Conservation (phyloP, 2,113 vertebrate genomes). For the Ptilonorhynchus violaceus region DNA sequence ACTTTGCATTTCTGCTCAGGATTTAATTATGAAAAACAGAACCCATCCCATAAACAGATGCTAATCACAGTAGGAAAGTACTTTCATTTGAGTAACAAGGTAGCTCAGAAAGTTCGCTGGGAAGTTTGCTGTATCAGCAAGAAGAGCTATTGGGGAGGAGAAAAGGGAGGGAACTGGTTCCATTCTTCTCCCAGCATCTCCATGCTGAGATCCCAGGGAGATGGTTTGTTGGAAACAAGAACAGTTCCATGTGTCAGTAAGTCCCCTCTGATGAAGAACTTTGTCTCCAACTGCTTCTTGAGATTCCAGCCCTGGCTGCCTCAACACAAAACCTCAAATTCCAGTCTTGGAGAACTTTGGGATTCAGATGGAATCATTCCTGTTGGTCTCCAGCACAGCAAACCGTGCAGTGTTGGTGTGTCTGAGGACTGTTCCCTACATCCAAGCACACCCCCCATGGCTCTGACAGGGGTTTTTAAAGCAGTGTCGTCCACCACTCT, state of each 20-base stretch:
- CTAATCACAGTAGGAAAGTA: conserved; percentile 62
- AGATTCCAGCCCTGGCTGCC: neutral
- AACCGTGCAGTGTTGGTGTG: neutral
- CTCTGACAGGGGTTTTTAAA: neutral
- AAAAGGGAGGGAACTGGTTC: neutral
- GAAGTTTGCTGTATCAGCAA: neutral
- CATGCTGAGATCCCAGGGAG: neutral
- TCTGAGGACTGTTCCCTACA: neutral
- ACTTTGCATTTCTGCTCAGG: conserved; percentile 67
- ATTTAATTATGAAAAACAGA: conserved; percentile 74
- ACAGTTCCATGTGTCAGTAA: neutral
- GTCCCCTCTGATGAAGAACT: neutral
- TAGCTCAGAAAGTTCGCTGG: conserved; percentile 46
- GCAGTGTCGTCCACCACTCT: neutral
- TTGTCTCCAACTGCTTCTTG: rapidly evolving
- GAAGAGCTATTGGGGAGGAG: neutral
- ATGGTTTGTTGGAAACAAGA: neutral
- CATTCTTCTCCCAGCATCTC: neutral
- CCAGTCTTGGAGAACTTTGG: neutral
- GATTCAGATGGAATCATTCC: neutral
- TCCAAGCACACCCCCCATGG: neutral
- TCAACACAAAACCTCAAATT: neutral
- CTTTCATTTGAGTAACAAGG: conserved; percentile 53
- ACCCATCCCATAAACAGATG: conserved; percentile 74
- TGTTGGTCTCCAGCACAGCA: neutral